Evolutionary conservation across 2,797 vertebrate species (phyloP).

Genomic region (Nasua narica): DNA sequence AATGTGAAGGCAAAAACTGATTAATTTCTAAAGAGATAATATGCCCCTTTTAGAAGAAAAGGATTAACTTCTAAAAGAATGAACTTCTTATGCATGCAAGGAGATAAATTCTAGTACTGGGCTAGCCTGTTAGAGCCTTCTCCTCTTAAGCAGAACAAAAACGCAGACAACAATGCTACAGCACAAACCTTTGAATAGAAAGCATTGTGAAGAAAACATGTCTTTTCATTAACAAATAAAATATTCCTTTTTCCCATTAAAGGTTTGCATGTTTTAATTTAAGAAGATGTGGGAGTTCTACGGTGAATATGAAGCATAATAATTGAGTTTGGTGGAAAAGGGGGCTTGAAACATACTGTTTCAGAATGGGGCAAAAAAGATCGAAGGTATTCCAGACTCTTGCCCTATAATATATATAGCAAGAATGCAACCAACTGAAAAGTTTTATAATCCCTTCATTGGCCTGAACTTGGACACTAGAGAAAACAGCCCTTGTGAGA

Average conservation of each 20-base stretch:
- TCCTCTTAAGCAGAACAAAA: slow-evolving; percentile 50
- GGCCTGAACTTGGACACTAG: slow-evolving; percentile 11
- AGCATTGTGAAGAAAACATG: slow-evolving; percentile 9
- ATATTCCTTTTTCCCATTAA: neutral
- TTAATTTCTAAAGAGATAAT: slow-evolving; percentile 58
- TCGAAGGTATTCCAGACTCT: slow-evolving; percentile 5
- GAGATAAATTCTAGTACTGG: slow-evolving; percentile 53
- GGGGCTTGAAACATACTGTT: neutral
- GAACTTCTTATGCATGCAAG: slow-evolving; percentile 49
- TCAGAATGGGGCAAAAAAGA: slow-evolving; percentile 36
- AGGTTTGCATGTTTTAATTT: slow-evolving; percentile 35
- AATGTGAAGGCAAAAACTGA: slow-evolving; percentile 43
- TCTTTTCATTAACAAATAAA: slow-evolving; percentile 55
- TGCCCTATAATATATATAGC: slow-evolving; percentile 3
- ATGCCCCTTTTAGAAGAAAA: slow-evolving; percentile 54
- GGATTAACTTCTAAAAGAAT: slow-evolving; percentile 64
- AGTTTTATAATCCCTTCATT: neutral
- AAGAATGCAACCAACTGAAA: slow-evolving; percentile 45
- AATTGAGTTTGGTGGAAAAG: slow-evolving; percentile 28
- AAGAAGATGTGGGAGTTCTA: slow-evolving; percentile 11
- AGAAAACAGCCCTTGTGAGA: slow-evolving; percentile 43
- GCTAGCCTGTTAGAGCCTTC: slow-evolving; percentile 50
- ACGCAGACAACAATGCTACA: neutral
- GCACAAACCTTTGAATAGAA: neutral
- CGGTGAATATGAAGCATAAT: neutral